phyloP scores from a whole-genome alignment of 2,113 vertebrate species.

The Heterotis niloticus region DNA sequence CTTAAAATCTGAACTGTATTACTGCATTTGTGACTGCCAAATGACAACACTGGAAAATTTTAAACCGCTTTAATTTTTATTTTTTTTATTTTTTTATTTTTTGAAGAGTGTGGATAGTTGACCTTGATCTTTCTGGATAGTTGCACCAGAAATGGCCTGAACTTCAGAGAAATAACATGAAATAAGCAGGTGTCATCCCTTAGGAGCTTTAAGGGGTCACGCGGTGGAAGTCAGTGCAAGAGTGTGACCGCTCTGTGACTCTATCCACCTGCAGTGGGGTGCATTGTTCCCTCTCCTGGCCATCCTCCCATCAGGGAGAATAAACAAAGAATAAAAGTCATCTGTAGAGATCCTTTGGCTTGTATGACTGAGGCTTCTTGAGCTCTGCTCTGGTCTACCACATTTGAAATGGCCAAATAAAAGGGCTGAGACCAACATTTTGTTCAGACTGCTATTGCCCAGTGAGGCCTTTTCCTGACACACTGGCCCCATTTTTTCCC shows the following conservation, averaged over 20 bases:
- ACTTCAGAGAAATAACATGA: conserved; percentile 6
- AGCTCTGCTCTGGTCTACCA: not conserved
- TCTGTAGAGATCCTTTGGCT: conserved; percentile 33
- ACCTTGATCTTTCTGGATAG: not conserved
- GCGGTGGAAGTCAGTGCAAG: conserved; percentile 37
- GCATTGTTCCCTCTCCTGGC: conserved; percentile 41
- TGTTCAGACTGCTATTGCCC: not conserved
- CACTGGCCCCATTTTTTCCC: not conserved
- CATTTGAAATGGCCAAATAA: not conserved
- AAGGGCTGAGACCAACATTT: not conserved
- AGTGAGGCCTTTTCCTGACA: not conserved
- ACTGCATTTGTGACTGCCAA: conserved; percentile 1
- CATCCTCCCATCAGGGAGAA: conserved; percentile 32
- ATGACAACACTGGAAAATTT: not conserved
- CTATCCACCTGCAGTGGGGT: conserved; percentile 25
- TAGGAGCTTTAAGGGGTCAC: conserved; percentile 35
- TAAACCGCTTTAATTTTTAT: not conserved
- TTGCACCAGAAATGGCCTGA: not conserved
- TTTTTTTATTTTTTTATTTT: not conserved
- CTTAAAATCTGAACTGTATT: not conserved
- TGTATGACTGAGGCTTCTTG: conserved; percentile 20
- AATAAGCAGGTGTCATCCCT: conserved; percentile 25
- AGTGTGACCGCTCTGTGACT: conserved; percentile 51
- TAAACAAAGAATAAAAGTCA: conserved; percentile 52
- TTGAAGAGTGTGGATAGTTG: not conserved